phyloP scores from a whole-genome alignment of 2,113 vertebrate species.

The Tauraco erythrolophus region DNA sequence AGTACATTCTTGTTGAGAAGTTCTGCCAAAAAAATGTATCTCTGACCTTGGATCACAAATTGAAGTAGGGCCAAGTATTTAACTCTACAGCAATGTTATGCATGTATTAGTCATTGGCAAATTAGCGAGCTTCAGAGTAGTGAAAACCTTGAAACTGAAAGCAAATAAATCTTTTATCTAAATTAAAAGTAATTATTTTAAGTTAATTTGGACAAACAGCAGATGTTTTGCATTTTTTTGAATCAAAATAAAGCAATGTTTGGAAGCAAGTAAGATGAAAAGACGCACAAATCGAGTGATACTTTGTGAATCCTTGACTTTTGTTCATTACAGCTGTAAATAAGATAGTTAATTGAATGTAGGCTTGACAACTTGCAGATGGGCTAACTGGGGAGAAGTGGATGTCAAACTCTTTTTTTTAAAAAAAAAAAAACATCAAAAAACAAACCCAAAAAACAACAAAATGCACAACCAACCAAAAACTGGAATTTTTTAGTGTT shows the following conservation, averaged over 20 bases:
- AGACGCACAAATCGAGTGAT: conserved; percentile 75
- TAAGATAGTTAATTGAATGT: conserved; percentile 82
- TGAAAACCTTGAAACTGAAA: conserved; percentile 83
- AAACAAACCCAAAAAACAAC: background rate
- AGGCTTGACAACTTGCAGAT: conserved; percentile 85
- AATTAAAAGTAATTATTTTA: conserved; percentile 90
- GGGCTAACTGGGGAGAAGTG: conserved; percentile 78
- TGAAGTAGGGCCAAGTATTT: conserved; percentile 76
- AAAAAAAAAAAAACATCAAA: background rate
- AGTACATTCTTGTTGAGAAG: conserved; percentile 72
- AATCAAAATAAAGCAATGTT: conserved; percentile 81
- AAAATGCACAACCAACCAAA: too few species aligned
- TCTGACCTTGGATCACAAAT: conserved; percentile 81
- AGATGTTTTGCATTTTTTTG: conserved; percentile 84
- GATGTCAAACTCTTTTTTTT: conserved; percentile 62
- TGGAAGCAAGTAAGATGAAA: conserved; percentile 78
- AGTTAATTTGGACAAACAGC: conserved; percentile 87
- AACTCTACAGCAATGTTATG: conserved; percentile 69
- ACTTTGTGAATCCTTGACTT: conserved; percentile 86
- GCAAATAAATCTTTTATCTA: conserved; percentile 84
- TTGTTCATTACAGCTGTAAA: conserved; percentile 86
- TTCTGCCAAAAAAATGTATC: conserved; percentile 83
- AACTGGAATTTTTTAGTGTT: conserved; percentile 69
- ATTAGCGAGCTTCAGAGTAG: conserved; percentile 70
- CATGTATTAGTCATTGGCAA: conserved; percentile 75